Percentiles rank a stretch among this genome's conserved stretches.
These are phyloP conservation scores for Galemys pyrenaicus DNA, from an alignment of 2,113 vertebrate genomes.

Conservation along the genomic window DNA sequence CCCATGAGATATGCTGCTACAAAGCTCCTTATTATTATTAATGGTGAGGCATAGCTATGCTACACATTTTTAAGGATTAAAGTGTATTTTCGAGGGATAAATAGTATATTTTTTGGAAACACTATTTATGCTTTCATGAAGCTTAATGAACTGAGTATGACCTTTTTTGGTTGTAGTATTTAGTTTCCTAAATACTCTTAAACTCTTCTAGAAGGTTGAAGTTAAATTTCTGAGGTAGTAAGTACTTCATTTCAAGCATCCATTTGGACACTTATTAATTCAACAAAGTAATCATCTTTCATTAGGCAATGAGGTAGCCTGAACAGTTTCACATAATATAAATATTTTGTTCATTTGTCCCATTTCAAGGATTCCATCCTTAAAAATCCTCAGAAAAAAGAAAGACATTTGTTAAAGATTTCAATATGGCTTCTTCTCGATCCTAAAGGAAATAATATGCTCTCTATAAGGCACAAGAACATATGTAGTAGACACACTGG, in stretches of 20 bases:
- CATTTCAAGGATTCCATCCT: background rate
- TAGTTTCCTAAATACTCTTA: background rate
- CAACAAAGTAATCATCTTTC: background rate
- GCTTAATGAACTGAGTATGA: background rate
- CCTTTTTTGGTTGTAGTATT: background rate
- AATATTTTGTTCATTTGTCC: background rate
- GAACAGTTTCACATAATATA: background rate
- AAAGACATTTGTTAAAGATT: background rate
- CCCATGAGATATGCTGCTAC: background rate
- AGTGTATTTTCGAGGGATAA: background rate
- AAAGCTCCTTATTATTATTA: background rate
- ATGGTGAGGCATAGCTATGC: background rate
- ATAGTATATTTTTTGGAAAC: background rate
- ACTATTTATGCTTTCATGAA: background rate
- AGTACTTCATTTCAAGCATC: background rate
- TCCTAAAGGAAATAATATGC: background rate
- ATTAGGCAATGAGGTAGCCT: background rate
- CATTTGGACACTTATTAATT: background rate
- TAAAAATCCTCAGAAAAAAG: background rate
- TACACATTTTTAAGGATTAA: background rate
- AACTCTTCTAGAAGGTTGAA: background rate
- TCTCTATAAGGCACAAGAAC: background rate
- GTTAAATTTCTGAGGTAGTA: background rate
- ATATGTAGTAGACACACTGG: background rate
- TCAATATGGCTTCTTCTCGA: background rate